A percentile compares a stretch with the other conserved stretches of the same genome.
phyloP scores from a whole-genome alignment of 2,888 invertebrate species.

The Hypolimnas misippus region DNA sequence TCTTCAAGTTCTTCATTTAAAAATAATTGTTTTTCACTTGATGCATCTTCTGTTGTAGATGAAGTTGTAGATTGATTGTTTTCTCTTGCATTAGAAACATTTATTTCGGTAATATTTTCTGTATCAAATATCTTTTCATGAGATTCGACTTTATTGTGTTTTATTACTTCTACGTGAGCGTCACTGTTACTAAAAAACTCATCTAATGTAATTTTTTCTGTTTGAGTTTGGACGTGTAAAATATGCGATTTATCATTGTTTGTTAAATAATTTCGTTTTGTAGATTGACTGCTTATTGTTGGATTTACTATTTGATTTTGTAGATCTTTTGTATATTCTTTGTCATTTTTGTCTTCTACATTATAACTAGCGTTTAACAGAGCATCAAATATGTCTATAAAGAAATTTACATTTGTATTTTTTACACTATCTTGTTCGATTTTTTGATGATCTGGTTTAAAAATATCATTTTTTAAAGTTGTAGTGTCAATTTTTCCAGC shows the following conservation, averaged over 20 bases:
- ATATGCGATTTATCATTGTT: conserved; percentile 5
- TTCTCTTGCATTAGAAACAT: background rate
- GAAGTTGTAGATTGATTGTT: background rate
- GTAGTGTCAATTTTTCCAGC: background rate
- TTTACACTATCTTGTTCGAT: background rate
- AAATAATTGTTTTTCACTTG: background rate
- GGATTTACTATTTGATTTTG: background rate
- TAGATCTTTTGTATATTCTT: background rate
- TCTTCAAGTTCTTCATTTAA: background rate
- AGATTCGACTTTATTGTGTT: background rate
- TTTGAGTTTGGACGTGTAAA: background rate
- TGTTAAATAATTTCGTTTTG: background rate
- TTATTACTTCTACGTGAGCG: background rate
- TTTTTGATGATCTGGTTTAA: background rate
- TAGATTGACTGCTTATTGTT: background rate
- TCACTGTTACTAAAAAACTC: background rate
- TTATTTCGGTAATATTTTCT: background rate
- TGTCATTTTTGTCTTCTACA: background rate
- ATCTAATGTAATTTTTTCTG: background rate
- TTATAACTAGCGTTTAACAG: background rate
- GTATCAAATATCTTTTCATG: background rate
- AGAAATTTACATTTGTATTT: background rate
- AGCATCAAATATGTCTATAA: conserved; percentile 14
- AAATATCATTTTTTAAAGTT: conserved; percentile 11
- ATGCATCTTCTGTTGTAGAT: conserved; percentile 5